These are phyloP conservation scores for Marasmarcha lunaedactyla DNA, from an alignment of 2,888 invertebrate genomes.

Conservation along the genomic window DNA sequence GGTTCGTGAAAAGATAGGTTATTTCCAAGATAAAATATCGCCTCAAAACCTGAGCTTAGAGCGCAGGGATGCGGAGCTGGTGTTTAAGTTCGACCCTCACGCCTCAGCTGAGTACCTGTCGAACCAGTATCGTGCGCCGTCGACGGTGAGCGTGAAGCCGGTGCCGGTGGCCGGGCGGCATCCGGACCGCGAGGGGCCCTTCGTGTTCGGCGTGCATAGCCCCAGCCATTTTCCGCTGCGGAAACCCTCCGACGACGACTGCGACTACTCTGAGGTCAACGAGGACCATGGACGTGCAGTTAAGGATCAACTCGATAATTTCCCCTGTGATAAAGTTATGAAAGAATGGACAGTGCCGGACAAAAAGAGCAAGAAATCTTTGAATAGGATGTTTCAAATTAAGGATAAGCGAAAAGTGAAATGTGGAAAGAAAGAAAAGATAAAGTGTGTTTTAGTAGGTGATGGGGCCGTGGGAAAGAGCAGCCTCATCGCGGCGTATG, in stretches of 20 bases:
- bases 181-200: slow-evolving; percentile 68
- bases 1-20: slow-evolving; percentile 57
- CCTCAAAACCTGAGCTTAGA: slow-evolving; percentile 54
- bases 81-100: slow-evolving; percentile 60
- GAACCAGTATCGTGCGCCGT: slow-evolving; percentile 52
- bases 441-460: slow-evolving; percentile 95
- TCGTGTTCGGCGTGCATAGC: slow-evolving; percentile 73
- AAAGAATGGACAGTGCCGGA: slow-evolving; percentile 60
- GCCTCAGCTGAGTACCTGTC: slow-evolving; percentile 55
- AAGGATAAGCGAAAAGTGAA: slow-evolving; percentile 62
- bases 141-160: slow-evolving; percentile 54
- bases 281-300: slow-evolving; percentile 50
- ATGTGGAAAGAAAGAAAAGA: slow-evolving; percentile 66
- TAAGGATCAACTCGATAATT: slow-evolving; percentile 33
- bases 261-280: slow-evolving; percentile 60
- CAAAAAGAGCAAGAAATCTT: slow-evolving; percentile 52
- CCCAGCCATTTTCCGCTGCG: slow-evolving; percentile 60
- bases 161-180: slow-evolving; percentile 47
- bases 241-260: slow-evolving; percentile 52
- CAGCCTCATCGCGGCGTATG: slow-evolving; percentile 92
- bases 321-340: slow-evolving; percentile 61
- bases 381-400: slow-evolving; percentile 65
- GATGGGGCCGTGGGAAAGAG: slow-evolving; percentile 96
- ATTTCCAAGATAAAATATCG: slow-evolving; percentile 61
- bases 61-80: slow-evolving; percentile 55